Base-by-base conservation (phyloP, 2,888 invertebrate genomes). In the Caradrina kadenii region DNA sequence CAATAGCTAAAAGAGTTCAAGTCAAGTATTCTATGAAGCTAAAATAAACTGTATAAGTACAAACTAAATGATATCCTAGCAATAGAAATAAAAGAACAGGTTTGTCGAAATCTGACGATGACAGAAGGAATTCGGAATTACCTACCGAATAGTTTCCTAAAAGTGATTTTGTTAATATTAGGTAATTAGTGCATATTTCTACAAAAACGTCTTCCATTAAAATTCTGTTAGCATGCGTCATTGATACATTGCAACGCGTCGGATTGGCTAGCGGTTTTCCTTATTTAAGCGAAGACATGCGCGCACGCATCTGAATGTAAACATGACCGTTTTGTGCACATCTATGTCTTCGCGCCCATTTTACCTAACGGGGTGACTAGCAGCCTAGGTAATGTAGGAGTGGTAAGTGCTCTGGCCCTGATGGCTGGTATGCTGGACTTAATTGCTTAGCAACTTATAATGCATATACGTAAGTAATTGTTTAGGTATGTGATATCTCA, bases 221-320 rank as follows among this genome's bases (percentile, higher is more conserved):
- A 60, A 80, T 63, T 78, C 60, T 61, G 10, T 21, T 3, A 11
- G 26, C 0, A 42, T 61, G 71, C 76, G n/a, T 76, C 76, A 79
- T 52, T 59, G 26, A 59, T 53, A 52, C 17, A 17, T n/a, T 17
- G 56, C 42, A 13, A 22, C 26, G 56, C 21, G 22, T 77, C 39
- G 31, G 48, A 76, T 52, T 62, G 77, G 48, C 39, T 80, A 76
- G 76, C 76, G 80, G 76, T 80, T 77, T 42, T 54, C 63, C 65
- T 63, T 63, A 54, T 76, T 77, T 48, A 21, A 13, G 39, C 19
- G 8, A 65, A 75, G 63, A 59, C 55, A 21, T 73, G 62, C 63
- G 63, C 39, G 39, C 56, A 61, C 45, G 63, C 69, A 54, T 39
- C 49, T 68, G n/a, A 59, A 64, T 54, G 69, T 48, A 62, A 75